phyloP scores from a whole-genome alignment of 2,113 vertebrate species.

The Burhinus bistriatus region DNA sequence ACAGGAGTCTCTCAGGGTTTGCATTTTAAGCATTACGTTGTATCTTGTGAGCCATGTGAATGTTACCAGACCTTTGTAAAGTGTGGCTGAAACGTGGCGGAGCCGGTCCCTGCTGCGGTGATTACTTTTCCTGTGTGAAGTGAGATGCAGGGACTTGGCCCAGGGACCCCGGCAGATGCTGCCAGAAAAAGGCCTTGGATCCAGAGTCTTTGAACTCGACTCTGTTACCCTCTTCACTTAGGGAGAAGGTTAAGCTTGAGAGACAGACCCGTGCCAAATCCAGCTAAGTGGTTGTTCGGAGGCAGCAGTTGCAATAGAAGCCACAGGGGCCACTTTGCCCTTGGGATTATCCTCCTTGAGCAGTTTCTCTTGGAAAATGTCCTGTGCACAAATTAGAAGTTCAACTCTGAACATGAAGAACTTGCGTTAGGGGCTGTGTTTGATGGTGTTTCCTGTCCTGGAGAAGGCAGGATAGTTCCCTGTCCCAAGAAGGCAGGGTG shows the following conservation, averaged over 20 bases:
- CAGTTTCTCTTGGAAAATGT: background rate
- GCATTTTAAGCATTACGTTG: background rate
- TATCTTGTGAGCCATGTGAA: background rate
- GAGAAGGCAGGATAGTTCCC: background rate
- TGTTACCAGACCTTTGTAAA: background rate
- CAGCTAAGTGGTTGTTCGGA: background rate
- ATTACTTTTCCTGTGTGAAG: background rate
- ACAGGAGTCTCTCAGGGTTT: background rate
- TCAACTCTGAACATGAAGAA: background rate
- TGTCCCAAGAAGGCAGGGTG: background rate
- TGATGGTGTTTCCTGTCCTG: background rate
- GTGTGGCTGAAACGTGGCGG: rapidly evolving
- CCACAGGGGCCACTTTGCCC: background rate
- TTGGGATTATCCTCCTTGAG: background rate
- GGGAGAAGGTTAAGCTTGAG: background rate
- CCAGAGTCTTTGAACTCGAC: background rate
- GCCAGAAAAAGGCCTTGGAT: background rate
- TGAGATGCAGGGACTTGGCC: background rate
- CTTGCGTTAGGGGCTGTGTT: background rate
- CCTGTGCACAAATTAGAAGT: background rate
- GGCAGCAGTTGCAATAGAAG: background rate
- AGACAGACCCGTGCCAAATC: background rate
- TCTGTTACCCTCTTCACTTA: background rate
- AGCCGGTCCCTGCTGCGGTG: rapidly evolving
- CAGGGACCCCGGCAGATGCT: rapidly evolving